A percentile compares a stretch with the other conserved stretches of the same genome.
These are phyloP conservation scores for Apomyelois bistriatella DNA, from an alignment of 2,888 invertebrate genomes.

Conservation along the genomic window DNA sequence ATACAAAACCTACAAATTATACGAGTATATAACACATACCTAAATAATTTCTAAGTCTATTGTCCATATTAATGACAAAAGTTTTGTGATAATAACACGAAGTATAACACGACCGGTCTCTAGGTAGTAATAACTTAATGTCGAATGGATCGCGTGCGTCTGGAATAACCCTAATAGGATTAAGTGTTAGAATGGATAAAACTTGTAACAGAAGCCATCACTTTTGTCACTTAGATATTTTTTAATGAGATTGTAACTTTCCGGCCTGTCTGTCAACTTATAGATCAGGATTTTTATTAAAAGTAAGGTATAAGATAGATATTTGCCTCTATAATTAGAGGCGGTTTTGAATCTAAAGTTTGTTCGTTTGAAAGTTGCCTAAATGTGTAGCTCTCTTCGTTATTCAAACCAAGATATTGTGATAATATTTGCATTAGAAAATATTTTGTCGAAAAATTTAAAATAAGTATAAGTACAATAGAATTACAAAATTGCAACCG, in stretches of 20 bases:
- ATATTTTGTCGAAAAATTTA: too few species aligned
- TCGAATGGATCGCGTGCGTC: conserved; percentile 39
- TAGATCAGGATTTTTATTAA: too few species aligned
- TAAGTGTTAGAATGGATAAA: conserved; percentile 30
- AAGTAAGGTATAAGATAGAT: too few species aligned
- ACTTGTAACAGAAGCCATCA: neutral
- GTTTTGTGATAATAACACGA: conserved; percentile 49
- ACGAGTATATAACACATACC: conserved; percentile 19
- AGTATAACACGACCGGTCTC: conserved; percentile 42
- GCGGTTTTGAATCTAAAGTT: too few species aligned
- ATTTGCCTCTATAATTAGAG: too few species aligned
- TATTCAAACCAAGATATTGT: too few species aligned
- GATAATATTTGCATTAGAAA: too few species aligned
- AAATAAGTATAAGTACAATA: too few species aligned
- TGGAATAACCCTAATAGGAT: conserved; percentile 46
- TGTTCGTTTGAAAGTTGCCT: too few species aligned
- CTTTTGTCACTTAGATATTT: neutral
- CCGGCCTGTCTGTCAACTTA: neutral
- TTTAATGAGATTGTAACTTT: neutral
- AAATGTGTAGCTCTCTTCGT: too few species aligned
- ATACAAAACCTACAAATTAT: too few species aligned
- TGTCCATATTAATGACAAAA: conserved; percentile 32
- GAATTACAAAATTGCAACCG: too few species aligned
- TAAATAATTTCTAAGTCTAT: conserved; percentile 25
- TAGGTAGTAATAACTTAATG: conserved; percentile 42